Percentiles rank a stretch among this genome's conserved stretches.
These are phyloP conservation scores for Yoshiicerus persimilis DNA, from an alignment of 1,140 invertebrate genomes.

Conservation along the genomic window DNA sequence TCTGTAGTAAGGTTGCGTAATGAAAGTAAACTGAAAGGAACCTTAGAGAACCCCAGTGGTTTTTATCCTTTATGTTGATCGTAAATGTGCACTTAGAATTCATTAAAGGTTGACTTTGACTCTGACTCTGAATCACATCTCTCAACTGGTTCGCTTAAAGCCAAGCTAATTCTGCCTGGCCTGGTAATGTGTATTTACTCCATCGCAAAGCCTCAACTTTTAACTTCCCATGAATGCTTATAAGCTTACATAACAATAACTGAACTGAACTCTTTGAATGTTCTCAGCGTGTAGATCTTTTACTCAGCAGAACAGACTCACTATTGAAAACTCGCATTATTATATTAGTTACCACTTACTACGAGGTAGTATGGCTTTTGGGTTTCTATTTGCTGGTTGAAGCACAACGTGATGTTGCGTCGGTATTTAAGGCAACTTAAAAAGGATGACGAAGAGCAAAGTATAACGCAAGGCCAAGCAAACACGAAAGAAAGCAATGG, in stretches of 20 bases:
- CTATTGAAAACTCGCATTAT: neutral
- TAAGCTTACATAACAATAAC: constrained; percentile 9
- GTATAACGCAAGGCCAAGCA: neutral
- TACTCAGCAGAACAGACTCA: neutral
- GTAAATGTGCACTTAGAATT: constrained; percentile 22
- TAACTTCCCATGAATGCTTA: neutral
- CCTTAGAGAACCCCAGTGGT: neutral
- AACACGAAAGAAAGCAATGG: neutral
- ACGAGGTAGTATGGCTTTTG: neutral
- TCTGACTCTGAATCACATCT: constrained; percentile 16
- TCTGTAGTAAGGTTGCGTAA: neutral
- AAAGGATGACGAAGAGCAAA: neutral
- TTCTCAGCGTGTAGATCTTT: neutral
- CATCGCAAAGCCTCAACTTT: neutral
- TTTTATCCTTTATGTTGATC: constrained; percentile 21
- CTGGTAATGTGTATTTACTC: neutral
- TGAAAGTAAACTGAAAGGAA: constrained; percentile 6
- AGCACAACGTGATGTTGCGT: neutral
- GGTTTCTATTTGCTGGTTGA: neutral
- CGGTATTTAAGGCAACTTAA: neutral
- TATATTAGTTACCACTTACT: neutral
- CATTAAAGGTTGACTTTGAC: constrained; percentile 19
- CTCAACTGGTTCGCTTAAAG: neutral
- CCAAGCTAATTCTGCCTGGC: neutral
- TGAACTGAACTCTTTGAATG: neutral